These are phyloP conservation scores for Xestia c-nigrum DNA, from an alignment of 2,888 invertebrate species.

Conservation along the genomic window DNA sequence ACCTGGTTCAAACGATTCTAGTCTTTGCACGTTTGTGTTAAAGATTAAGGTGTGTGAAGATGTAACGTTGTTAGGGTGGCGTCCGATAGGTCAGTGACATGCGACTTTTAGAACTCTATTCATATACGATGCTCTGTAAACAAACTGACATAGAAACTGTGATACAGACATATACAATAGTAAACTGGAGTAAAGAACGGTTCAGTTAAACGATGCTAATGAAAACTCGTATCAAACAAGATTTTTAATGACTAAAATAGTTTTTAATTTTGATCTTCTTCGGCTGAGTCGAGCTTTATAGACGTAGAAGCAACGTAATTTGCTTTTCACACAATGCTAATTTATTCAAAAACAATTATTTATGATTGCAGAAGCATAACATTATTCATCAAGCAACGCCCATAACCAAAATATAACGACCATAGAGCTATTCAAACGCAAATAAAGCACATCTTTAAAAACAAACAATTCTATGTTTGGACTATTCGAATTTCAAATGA, in stretches of 20 bases:
- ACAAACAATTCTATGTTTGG: slow-evolving; percentile 62
- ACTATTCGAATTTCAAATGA: slow-evolving; percentile 66
- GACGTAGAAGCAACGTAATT: background rate
- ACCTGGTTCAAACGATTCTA: slow-evolving; percentile 48
- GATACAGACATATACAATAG: slow-evolving; percentile 16
- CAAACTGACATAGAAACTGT: slow-evolving; percentile 42
- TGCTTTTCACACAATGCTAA: slow-evolving; percentile 18
- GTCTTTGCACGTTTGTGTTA: slow-evolving; percentile 51
- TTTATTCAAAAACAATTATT: slow-evolving; percentile 32
- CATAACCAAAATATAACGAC: slow-evolving; percentile 47
- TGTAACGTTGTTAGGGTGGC: slow-evolving; percentile 48
- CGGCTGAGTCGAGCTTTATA: background rate
- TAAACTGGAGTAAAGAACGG: slow-evolving; percentile 15
- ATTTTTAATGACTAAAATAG: background rate
- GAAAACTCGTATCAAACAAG: background rate
- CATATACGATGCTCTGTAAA: slow-evolving; percentile 49
- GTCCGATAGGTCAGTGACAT: slow-evolving; percentile 71
- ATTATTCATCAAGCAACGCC: slow-evolving; percentile 19
- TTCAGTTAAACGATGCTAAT: background rate
- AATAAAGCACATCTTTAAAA: slow-evolving; percentile 60
- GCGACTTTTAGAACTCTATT: slow-evolving; percentile 63
- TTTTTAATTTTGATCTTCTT: background rate
- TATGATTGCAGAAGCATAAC: slow-evolving; percentile 27
- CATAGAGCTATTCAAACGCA: slow-evolving; percentile 37
- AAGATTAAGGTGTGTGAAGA: slow-evolving; percentile 40